phyloP scores from a whole-genome alignment of 2,113 vertebrate genomes.

The Thamnaconus septentrionalis region DNA sequence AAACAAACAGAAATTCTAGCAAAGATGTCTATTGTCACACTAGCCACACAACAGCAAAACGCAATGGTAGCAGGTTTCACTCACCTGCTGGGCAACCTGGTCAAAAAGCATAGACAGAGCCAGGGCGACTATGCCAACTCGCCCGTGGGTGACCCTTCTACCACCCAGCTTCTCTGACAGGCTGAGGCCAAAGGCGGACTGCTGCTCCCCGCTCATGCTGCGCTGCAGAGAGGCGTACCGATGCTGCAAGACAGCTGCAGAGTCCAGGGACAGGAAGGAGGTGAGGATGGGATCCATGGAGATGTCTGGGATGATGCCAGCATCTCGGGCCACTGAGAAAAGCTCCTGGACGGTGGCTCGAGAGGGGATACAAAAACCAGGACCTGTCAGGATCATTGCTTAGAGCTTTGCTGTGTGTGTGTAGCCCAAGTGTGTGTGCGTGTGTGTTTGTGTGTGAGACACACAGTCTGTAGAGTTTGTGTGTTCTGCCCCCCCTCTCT shows the following conservation, averaged over 20 bases:
- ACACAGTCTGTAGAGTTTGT: not conserved
- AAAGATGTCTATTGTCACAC: not conserved
- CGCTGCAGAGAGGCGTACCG: constrained; percentile 58
- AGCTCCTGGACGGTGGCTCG: constrained; percentile 64
- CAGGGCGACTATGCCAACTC: constrained; percentile 73
- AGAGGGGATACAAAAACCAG: constrained; percentile 61
- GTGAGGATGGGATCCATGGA: constrained; percentile 66
- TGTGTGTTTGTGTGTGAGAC: not conserved
- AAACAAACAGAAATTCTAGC: not conserved
- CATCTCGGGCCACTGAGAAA: constrained; percentile 64
- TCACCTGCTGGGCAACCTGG: constrained; percentile 60
- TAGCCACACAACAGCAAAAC: not conserved
- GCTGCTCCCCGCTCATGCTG: constrained; percentile 61
- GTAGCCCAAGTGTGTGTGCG: not conserved
- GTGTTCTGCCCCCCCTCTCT: constrained; percentile 23
- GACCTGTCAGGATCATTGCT: constrained; percentile 51
- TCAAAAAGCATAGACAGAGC: constrained; percentile 74
- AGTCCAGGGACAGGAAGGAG: constrained; percentile 73
- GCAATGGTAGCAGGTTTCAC: constrained; percentile 4
- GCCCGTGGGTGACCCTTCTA: constrained; percentile 54
- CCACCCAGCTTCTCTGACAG: constrained; percentile 56
- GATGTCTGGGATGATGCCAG: constrained; percentile 70
- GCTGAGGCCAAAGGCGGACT: constrained; percentile 40
- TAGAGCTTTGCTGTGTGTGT: not conserved
- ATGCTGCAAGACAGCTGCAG: constrained; percentile 56